Evolutionary conservation across 1,140 invertebrate genomes (phyloP).

Genomic region (Liolophura sinensis): DNA sequence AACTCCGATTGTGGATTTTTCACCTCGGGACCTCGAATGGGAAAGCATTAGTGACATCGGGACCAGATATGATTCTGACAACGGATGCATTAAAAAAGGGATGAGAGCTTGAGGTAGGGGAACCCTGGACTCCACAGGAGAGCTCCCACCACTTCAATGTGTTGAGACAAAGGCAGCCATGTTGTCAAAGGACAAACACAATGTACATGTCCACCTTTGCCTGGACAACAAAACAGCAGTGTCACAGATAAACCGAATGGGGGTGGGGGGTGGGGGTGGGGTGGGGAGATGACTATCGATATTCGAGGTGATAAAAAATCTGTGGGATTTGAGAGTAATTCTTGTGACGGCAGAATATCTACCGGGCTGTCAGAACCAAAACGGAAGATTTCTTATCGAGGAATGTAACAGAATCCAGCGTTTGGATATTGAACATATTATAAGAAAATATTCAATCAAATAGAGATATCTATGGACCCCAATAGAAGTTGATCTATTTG

Average conservation of each 20-base stretch:
- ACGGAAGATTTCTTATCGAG: background rate
- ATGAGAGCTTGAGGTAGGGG: background rate
- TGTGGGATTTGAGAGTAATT: too few relatives aligned
- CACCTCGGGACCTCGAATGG: background rate
- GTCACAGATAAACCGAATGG: background rate
- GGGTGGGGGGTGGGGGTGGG: too few relatives aligned
- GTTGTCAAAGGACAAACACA: background rate
- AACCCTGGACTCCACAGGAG: background rate
- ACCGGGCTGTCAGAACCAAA: background rate
- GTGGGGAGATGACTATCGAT: background rate
- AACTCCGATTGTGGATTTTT: background rate
- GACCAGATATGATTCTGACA: slow-evolving; percentile 1
- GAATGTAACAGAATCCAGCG: background rate
- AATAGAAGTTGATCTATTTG: background rate
- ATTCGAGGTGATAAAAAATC: background rate
- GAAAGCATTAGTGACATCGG: background rate
- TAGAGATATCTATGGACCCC: background rate
- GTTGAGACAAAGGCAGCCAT: background rate
- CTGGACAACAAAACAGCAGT: background rate
- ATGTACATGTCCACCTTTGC: background rate
- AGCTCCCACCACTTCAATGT: background rate
- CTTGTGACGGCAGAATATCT: slow-evolving; percentile 1
- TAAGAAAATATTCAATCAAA: background rate
- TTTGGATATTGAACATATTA: background rate
- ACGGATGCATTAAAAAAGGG: slow-evolving; percentile 2